Evolutionary conservation across 2,888 invertebrate genomes (phyloP).

Genomic region (Coelinius sp.): DNA sequence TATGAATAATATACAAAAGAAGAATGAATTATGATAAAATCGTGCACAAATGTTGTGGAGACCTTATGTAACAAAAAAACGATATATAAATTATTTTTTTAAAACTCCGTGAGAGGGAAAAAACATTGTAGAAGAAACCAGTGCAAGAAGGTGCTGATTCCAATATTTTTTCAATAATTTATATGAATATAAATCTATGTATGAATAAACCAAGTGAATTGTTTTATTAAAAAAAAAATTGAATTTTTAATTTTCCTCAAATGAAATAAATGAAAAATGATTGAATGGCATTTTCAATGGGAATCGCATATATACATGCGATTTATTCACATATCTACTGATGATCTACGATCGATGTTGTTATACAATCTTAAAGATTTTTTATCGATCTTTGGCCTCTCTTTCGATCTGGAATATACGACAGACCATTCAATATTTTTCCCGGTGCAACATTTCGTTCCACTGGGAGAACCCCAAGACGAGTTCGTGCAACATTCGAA

Average conservation of each 20-base stretch:
- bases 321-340: slow-evolving; percentile 23
- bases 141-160: slow-evolving; percentile 23
- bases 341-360: slow-evolving; percentile 12
- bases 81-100: slow-evolving; percentile 25
- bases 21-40: slow-evolving; percentile 6
- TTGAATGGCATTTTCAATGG: background rate
- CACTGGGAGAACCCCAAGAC: background rate
- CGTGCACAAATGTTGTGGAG: background rate
- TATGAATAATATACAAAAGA: slow-evolving; percentile 1
- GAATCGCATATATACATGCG: background rate
- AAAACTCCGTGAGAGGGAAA: background rate
- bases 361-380: slow-evolving; percentile 41
- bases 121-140: background rate
- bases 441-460: slow-evolving; percentile 47
- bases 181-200: slow-evolving; percentile 44
- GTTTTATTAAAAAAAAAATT: slow-evolving; percentile 31
- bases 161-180: slow-evolving; percentile 43
- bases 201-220: slow-evolving; percentile 38
- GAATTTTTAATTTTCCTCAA: background rate
- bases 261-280: background rate
- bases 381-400: slow-evolving; percentile 35
- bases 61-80: background rate
- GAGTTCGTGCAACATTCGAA: slow-evolving; percentile 21
- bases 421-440: slow-evolving; percentile 55
- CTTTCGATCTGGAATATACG: slow-evolving; percentile 38